These are phyloP conservation scores for Phaethon lepturus DNA, from an alignment of 2,113 vertebrate species.

Conservation along the genomic window DNA sequence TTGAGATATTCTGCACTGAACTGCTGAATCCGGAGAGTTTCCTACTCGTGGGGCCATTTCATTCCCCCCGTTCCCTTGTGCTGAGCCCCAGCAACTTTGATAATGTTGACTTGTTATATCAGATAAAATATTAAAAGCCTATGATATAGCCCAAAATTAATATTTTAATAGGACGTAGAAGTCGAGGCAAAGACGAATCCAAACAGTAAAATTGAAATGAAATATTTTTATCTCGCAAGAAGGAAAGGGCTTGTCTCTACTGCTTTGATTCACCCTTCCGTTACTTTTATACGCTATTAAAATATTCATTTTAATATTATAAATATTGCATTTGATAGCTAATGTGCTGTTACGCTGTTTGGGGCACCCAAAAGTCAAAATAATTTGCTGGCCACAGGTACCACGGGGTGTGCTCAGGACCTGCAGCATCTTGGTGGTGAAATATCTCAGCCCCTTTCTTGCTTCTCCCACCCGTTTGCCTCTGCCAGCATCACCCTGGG, in stretches of 20 bases:
- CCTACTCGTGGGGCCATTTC: rapidly evolving
- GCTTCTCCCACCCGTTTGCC: neutral
- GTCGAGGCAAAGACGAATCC: neutral
- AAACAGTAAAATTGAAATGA: neutral
- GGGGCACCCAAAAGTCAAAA: neutral
- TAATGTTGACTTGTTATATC: conserved; percentile 1
- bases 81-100: neutral
- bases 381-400: neutral
- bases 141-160: neutral
- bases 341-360: neutral
- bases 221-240: neutral
- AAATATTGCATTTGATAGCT: conserved; percentile 27
- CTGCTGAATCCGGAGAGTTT: rapidly evolving
- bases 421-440: rapidly evolving
- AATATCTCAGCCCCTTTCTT: neutral
- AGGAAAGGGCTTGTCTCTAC: neutral
- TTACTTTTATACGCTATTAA: conserved; percentile 29
- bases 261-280: neutral
- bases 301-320: conserved; percentile 67
- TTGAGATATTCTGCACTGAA: neutral
- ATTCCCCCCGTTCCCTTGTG: neutral
- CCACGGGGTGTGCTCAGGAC: neutral
- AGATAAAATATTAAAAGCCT: conserved; percentile 20
- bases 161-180: conserved; percentile 36
- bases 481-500: neutral